These are phyloP conservation scores for Falco punctatus DNA, from an alignment of 2,113 vertebrate species.

Conservation along the genomic window DNA sequence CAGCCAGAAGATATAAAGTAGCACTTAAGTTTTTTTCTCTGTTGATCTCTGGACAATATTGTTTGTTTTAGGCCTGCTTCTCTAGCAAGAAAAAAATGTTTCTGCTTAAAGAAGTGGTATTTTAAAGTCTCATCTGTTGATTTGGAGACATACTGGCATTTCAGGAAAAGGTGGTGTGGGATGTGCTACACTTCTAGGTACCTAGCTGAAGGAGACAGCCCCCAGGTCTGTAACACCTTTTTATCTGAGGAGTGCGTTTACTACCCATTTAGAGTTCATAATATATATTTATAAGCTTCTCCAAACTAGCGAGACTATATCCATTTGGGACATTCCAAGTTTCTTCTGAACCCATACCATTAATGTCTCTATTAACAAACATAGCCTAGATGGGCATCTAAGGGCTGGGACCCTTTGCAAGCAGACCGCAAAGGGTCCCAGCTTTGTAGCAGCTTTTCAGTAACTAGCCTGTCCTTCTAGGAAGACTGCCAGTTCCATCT, in stretches of 20 bases:
- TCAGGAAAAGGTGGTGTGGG: not conserved
- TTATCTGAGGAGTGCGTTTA: not conserved
- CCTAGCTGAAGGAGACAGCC: not conserved
- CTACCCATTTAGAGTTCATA: not conserved
- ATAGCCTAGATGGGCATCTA: not conserved
- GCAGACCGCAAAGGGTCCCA: not conserved
- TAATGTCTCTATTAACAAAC: not conserved
- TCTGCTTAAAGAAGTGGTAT: not conserved
- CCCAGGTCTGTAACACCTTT: not conserved
- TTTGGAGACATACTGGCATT: not conserved
- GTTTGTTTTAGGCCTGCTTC: not conserved
- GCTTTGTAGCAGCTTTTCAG: not conserved
- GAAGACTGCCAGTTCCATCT: not conserved
- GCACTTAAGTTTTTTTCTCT: not conserved
- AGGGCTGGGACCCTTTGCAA: not conserved
- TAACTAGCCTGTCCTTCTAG: not conserved
- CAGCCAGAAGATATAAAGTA: not conserved
- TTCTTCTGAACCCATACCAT: not conserved
- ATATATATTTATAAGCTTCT: not conserved
- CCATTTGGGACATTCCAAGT: not conserved
- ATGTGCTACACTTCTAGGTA: not conserved
- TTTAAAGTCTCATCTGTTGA: not conserved
- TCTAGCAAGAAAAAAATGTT: not conserved
- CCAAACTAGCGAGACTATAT: not conserved
- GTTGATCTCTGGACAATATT: not conserved